Conservation (phyloP, 2,113 vertebrate species). For the Protobothrops flavoviridis region DNA sequence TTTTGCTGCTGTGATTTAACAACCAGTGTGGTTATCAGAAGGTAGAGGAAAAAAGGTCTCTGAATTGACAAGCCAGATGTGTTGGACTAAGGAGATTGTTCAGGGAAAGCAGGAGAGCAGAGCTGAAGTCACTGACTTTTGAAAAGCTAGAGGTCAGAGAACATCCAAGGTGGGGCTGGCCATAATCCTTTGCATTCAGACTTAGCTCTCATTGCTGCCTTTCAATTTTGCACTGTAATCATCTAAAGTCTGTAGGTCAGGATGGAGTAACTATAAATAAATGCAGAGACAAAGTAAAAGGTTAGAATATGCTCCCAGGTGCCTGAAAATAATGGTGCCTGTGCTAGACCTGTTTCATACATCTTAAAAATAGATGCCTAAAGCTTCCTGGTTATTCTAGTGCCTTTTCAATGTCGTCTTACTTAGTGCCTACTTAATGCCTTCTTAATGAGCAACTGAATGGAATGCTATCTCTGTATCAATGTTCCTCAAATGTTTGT, state of each 20-base stretch:
- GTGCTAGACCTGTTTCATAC: neutral
- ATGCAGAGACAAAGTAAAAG: neutral
- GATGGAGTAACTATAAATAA: neutral
- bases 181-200: neutral
- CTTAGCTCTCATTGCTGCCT: neutral
- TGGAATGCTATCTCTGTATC: neutral
- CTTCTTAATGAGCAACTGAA: neutral
- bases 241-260: neutral
- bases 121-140: neutral
- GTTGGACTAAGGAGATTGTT: no score
- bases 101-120: neutral
- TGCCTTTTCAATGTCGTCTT: neutral
- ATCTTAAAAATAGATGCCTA: neutral
- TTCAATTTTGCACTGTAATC: neutral
- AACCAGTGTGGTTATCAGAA: neutral
- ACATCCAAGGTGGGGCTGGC: neutral
- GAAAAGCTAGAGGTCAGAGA: neutral
- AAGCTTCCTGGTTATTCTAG: neutral
- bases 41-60: neutral
- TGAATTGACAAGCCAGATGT: neutral
- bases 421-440: neutral
- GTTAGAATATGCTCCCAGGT: neutral
- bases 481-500: neutral
- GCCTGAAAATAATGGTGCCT: neutral
- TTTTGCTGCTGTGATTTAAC: neutral